Base-by-base conservation (phyloP, 1,140 invertebrate genomes). In the Bacillus rossius region DNA sequence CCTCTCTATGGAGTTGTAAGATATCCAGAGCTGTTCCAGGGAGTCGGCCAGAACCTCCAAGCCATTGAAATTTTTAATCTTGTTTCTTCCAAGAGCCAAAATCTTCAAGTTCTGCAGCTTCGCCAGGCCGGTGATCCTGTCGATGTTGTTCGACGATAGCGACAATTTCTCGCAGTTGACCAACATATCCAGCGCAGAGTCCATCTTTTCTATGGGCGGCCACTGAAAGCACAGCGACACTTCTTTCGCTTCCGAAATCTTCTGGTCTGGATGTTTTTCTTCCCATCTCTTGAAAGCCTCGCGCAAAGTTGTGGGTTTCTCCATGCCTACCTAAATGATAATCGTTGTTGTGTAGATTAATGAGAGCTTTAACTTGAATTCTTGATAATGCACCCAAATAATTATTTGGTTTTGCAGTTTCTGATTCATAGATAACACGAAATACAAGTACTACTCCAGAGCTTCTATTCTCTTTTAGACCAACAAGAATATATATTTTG, bases 1-100 rank as follows among this genome's bases (percentile, higher is more conserved):
- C 73, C 93, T 94, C 68, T 94, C 92, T 51, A 94, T 92, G 2
- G 80, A 68, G 70, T 95, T 95, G 69, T 94, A 94, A 22, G 91
- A 94, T 34, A 94, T 88, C 92, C 92, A 95, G 1, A 95, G 72
- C 70, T 94, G 84, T 71, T 92, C 86, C 19, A 95, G 72, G 3
- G 89, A 90, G 20, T 93, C 91, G 1, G 86, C 86, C n/a, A 93
- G 79, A 4, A 83, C 84, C 78, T 94, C 91, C 61, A 90, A 71
- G 47, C 88, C 89, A 3, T 84, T 79, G 20, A 94, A 82, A 47
- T 80, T 84, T 74, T 94, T 94, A 4, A 94, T 88, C 63, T 85
- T 83, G 70, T 94, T 94, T 43, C 91, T 77, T 16, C 89, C 89
- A 1, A 94, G 64, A 0, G 90, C 91, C 20, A 94, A 70, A 55